Conservation (phyloP, 2,797 vertebrate species). For the Buphagus erythrorhynchus region DNA sequence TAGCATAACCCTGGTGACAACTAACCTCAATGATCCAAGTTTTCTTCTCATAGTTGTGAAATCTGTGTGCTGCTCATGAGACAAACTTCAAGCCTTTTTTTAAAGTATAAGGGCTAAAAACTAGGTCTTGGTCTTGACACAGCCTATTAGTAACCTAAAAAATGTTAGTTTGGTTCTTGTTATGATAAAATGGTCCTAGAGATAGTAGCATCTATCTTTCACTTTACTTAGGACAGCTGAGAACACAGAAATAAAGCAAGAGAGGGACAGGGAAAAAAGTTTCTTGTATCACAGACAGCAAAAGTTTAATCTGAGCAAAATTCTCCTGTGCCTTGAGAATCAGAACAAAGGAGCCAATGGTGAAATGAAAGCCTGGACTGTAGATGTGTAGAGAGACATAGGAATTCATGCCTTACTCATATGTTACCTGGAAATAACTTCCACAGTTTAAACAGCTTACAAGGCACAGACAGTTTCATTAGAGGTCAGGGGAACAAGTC, state of each 20-base stretch:
- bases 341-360: background rate
- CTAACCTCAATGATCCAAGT: background rate
- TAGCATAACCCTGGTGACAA: background rate
- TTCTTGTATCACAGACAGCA: background rate
- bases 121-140: background rate
- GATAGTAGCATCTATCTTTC: background rate
- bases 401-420: background rate
- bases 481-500: background rate
- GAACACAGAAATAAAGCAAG: background rate
- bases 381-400: background rate
- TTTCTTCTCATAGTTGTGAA: background rate
- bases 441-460: background rate
- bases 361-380: background rate
- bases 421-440: background rate
- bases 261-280: rapidly evolving
- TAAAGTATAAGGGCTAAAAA: background rate
- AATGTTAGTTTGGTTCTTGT: background rate
- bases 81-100: background rate
- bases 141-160: background rate
- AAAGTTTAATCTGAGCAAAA: background rate
- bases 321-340: background rate
- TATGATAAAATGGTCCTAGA: background rate
- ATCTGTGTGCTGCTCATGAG: background rate
- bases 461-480: background rate
- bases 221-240: background rate